Conservation (phyloP, 1,140 invertebrate species). For the Microplitis mediator region DNA sequence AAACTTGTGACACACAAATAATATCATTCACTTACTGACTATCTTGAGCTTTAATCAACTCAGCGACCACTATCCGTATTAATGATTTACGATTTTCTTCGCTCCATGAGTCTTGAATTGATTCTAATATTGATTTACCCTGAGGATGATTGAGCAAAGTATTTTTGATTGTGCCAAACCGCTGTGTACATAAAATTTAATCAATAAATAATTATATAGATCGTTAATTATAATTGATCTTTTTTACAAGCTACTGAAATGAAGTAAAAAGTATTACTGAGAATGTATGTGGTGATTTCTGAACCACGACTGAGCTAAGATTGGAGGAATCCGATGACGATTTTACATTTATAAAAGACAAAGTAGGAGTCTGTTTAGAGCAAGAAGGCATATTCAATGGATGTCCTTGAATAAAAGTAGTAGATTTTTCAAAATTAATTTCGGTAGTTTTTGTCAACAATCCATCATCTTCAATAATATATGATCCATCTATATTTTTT, state of each 20-base stretch:
- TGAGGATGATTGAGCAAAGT: neutral
- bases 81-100: slow-evolving; percentile 6
- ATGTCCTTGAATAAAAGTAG: neutral
- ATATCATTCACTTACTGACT: neutral
- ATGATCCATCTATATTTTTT: neutral
- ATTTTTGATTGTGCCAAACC: neutral
- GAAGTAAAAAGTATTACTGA: neutral
- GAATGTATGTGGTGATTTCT: neutral
- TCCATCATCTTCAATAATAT: neutral
- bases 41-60: neutral
- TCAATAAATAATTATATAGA: neutral
- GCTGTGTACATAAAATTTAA: neutral
- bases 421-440: neutral
- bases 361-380: no score
- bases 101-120: no score
- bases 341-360: no score
- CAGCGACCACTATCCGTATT: neutral
- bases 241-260: neutral
- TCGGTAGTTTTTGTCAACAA: neutral
- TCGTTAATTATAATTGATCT: neutral
- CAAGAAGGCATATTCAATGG: neutral
- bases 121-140: neutral
- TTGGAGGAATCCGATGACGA: neutral
- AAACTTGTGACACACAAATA: neutral
- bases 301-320: neutral